Percentiles rank a stretch among this genome's conserved stretches.
phyloP scores from a whole-genome alignment of 2,888 invertebrate genomes.

The Drosophila melanocephala region DNA sequence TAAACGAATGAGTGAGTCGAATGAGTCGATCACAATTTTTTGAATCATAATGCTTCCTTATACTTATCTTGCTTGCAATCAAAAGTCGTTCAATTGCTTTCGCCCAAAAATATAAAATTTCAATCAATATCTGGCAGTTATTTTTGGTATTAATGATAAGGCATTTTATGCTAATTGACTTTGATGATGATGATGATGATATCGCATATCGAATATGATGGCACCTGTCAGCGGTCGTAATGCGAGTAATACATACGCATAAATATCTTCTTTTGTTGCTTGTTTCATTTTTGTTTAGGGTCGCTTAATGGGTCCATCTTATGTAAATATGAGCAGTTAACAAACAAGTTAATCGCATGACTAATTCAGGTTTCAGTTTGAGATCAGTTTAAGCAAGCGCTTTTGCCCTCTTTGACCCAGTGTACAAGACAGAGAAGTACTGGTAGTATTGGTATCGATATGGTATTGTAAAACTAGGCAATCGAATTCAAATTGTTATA shows the following conservation, averaged over 20 bases:
- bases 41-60: constrained; percentile 24
- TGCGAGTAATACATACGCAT: constrained; percentile 37
- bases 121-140: constrained; percentile 50
- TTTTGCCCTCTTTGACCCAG: neutral
- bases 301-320: constrained; percentile 36
- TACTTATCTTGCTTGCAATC: constrained; percentile 26
- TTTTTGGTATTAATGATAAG: constrained; percentile 58
- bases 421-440: neutral
- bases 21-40: neutral
- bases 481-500: neutral
- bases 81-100: constrained; percentile 26
- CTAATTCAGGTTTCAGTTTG: constrained; percentile 34
- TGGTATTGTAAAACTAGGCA: neutral
- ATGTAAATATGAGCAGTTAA: constrained; percentile 41
- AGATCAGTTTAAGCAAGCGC: neutral
- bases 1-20: constrained; percentile 32
- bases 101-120: constrained; percentile 43
- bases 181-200: constrained; percentile 52
- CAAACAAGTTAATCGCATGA: constrained; percentile 41
- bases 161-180: constrained; percentile 63
- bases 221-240: constrained; percentile 70
- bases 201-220: constrained; percentile 60
- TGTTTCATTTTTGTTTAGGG: constrained; percentile 5
- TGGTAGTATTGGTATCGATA: neutral
- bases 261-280: constrained; percentile 23